Conservation (phyloP, 1,140 invertebrate genomes). For the Tetranychus urticae region DNA sequence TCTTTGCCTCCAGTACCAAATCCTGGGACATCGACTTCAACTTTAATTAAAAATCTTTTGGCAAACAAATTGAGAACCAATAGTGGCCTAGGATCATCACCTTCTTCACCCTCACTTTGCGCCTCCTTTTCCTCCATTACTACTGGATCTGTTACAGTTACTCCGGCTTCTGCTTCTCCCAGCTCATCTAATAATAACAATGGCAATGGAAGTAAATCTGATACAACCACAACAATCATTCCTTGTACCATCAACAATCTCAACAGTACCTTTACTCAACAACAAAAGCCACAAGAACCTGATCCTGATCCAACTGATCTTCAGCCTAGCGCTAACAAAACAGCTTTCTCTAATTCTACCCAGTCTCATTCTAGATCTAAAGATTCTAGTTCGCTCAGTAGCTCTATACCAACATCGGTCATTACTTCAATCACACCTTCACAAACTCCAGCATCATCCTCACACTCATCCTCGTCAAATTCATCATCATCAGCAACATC, state of each 20-base stretch:
- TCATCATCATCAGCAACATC: too few relatives aligned
- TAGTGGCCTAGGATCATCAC: neutral
- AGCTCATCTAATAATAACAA: neutral
- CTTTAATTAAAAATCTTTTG: conserved; percentile 57
- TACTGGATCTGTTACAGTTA: neutral
- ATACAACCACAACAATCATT: neutral
- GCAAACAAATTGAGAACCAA: conserved; percentile 42
- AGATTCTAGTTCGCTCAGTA: too few relatives aligned
- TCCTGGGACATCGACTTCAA: conserved; percentile 20
- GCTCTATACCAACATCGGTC: too few relatives aligned
- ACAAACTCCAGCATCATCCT: too few relatives aligned
- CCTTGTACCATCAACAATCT: neutral
- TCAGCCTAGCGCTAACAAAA: too few relatives aligned
- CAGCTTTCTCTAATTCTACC: too few relatives aligned
- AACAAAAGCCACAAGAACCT: too few relatives aligned
- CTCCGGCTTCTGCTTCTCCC: neutral
- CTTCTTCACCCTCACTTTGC: neutral
- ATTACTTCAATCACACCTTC: too few relatives aligned
- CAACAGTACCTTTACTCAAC: neutral
- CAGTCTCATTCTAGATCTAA: too few relatives aligned
- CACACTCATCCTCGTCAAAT: too few relatives aligned
- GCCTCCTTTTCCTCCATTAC: conserved; percentile 16
- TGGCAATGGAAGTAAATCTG: neutral
- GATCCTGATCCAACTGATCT: too few relatives aligned
- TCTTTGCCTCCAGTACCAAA: conserved; percentile 19